Conservation (phyloP, 2,888 invertebrate species). For the Platycnemis pennipes region DNA sequence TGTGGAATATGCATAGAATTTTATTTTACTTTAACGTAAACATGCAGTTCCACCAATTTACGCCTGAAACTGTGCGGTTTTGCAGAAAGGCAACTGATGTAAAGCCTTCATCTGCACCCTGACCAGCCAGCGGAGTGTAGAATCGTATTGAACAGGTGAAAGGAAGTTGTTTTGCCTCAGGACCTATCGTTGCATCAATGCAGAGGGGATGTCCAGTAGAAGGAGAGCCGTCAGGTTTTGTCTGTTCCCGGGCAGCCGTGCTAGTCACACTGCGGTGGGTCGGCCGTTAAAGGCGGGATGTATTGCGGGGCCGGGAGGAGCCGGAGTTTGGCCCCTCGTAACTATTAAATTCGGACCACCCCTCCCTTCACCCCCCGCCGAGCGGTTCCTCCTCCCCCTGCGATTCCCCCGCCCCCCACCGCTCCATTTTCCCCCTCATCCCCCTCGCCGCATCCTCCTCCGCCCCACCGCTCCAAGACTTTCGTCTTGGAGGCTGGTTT, state of each 20-base stretch:
- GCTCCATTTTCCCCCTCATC: background rate
- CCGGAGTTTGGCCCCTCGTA: background rate
- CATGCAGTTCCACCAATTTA: too few relatives aligned
- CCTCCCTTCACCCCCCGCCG: background rate
- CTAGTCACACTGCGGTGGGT: slow-evolving; percentile 46
- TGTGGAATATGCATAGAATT: too few relatives aligned
- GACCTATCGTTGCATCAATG: background rate
- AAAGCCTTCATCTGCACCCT: background rate
- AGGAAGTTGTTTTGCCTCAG: background rate
- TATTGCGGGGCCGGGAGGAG: background rate
- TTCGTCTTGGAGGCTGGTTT: slow-evolving; percentile 9
- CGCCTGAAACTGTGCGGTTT: too few relatives aligned
- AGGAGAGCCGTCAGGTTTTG: background rate
- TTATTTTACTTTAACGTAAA: too few relatives aligned
- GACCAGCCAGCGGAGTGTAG: background rate
- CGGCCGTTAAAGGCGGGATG: slow-evolving; percentile 28
- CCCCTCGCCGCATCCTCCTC: background rate
- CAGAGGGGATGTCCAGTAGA: background rate
- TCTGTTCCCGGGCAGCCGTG: background rate
- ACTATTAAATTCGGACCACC: slow-evolving; percentile 23
- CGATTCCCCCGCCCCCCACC: background rate
- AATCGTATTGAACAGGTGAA: background rate
- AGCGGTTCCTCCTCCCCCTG: background rate
- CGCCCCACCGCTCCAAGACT: background rate
- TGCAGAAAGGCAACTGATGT: background rate